A percentile compares a stretch with the other conserved stretches of the same genome.
Evolutionary conservation across 2,888 invertebrate species (phyloP).

Genomic region (Julus scandinavius): DNA sequence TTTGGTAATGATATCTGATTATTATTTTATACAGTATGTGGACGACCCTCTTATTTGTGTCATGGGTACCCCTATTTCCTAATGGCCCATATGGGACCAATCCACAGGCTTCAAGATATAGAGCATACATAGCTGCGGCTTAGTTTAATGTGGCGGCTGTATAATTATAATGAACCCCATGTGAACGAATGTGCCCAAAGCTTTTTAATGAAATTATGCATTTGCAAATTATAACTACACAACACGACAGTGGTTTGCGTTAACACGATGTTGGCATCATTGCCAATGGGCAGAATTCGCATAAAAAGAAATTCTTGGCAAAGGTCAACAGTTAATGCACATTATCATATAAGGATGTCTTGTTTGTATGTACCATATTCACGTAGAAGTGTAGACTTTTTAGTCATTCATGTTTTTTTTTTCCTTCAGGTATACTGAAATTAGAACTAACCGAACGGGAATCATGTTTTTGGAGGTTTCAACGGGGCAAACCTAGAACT

Average conservation of each 20-base stretch:
- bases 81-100: background rate
- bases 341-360: background rate
- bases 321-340: background rate
- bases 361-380: too few relatives aligned
- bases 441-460: slow-evolving; percentile 83
- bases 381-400: too few relatives aligned
- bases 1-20: too few relatives aligned
- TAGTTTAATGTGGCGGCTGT: background rate
- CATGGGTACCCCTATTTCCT: background rate
- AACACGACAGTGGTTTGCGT: background rate
- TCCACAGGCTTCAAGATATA: background rate
- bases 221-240: background rate
- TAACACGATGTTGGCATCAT: background rate
- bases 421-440: slow-evolving; percentile 74
- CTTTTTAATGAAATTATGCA: background rate
- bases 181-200: background rate
- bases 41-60: background rate
- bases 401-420: background rate
- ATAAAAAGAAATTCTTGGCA: background rate
- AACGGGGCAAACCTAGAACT: slow-evolving; percentile 89
- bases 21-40: too few relatives aligned
- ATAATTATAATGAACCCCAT: background rate
- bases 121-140: background rate
- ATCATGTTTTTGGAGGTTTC: slow-evolving; percentile 96
- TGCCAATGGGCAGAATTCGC: background rate